Conservation (phyloP, 2,797 vertebrate genomes). For the Amniataba percoides region DNA sequence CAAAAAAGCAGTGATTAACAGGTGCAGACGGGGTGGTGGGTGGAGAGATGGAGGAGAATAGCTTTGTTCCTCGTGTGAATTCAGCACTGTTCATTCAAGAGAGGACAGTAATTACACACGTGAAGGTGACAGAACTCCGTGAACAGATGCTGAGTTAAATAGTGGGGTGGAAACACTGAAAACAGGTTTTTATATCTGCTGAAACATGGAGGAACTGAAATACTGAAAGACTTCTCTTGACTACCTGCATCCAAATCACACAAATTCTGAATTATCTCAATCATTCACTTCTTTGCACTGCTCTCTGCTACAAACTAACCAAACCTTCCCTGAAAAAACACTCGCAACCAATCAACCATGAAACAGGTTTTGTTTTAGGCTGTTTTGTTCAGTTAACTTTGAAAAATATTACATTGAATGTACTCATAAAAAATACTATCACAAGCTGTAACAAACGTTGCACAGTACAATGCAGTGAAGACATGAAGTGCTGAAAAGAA, state of each 20-base stretch:
- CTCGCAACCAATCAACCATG: neutral
- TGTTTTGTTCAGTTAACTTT: no score
- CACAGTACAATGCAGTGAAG: no score
- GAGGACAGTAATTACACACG: neutral
- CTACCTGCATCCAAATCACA: neutral
- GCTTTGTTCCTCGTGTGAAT: neutral
- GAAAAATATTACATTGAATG: no score
- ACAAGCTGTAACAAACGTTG: no score
- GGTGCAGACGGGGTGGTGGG: neutral
- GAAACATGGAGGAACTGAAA: neutral
- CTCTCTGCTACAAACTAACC: neutral
- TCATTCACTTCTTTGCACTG: neutral
- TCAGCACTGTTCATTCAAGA: neutral
- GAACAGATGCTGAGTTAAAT: conserved; percentile 3
- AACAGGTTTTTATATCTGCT: neutral
- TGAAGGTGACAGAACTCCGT: neutral
- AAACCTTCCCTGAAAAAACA: no score
- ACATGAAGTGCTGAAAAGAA: no score
- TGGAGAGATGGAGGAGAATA: neutral
- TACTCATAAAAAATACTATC: no score
- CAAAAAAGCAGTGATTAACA: neutral
- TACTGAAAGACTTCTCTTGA: neutral
- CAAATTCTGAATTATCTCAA: neutral
- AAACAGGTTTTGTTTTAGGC: no score
- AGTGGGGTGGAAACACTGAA: neutral